phyloP scores from a whole-genome alignment of 2,888 invertebrate species.

The Tinea semifulvella region DNA sequence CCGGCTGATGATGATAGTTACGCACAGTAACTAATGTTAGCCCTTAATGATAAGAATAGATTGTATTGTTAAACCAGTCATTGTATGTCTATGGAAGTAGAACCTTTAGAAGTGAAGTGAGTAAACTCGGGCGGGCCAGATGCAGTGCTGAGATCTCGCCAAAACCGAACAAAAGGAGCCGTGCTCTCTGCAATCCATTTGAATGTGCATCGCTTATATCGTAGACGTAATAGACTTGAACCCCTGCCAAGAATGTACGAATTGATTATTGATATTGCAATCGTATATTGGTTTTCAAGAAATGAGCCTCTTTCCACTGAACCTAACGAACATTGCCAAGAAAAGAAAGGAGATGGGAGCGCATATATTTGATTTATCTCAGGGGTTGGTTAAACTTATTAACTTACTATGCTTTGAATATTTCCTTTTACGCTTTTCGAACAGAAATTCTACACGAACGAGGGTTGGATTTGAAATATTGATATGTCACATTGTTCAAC shows the following conservation, averaged over 20 bases:
- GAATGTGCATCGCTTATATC: constrained; percentile 34
- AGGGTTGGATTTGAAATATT: background rate
- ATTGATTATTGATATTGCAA: constrained; percentile 66
- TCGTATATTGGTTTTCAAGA: constrained; percentile 51
- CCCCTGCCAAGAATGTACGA: constrained; percentile 59
- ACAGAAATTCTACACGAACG: constrained; percentile 6
- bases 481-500: no score
- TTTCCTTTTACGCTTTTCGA: constrained; percentile 3
- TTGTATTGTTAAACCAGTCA: no score
- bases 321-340: constrained; percentile 19
- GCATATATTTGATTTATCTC: constrained; percentile 20
- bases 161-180: constrained; percentile 36
- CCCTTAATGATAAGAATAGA: no score
- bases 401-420: constrained; percentile 12
- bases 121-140: constrained; percentile 27
- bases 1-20: no score
- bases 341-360: constrained; percentile 15
- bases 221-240: constrained; percentile 58
- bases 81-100: no score
- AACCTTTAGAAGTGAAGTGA: constrained; percentile 13
- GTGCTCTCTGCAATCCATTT: constrained; percentile 37
- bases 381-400: constrained; percentile 16
- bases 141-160: constrained; percentile 23
- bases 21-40: no score
- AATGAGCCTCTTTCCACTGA: constrained; percentile 27